Conservation (phyloP, 2,797 vertebrate genomes). For the Myripristis jacobus region DNA sequence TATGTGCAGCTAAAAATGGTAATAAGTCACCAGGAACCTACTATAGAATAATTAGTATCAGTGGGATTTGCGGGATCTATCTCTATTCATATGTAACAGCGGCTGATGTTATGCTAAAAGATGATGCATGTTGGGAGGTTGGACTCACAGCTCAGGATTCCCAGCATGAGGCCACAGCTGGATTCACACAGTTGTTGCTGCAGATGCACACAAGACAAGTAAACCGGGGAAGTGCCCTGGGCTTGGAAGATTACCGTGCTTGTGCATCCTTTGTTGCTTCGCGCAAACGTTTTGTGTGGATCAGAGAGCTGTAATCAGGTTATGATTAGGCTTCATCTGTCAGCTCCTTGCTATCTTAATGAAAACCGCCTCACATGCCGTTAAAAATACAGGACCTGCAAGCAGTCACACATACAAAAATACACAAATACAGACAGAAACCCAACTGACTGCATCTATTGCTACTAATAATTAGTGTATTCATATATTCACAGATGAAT, state of each 20-base stretch:
- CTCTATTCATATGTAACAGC: slow-evolving; percentile 18
- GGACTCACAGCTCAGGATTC: background rate
- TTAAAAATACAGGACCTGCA: background rate
- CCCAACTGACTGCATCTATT: background rate
- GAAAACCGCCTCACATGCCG: slow-evolving; percentile 48
- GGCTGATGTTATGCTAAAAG: slow-evolving; percentile 11
- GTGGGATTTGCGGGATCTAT: slow-evolving; percentile 16
- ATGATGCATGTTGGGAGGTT: slow-evolving; percentile 31
- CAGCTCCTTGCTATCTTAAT: slow-evolving; percentile 50
- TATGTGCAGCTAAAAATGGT: slow-evolving; percentile 4
- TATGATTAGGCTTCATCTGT: slow-evolving; percentile 56
- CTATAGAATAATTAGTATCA: background rate
- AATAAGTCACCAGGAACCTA: slow-evolving; percentile 8
- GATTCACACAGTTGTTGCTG: slow-evolving; percentile 6
- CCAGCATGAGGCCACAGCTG: slow-evolving; percentile 2
- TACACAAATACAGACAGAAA: background rate
- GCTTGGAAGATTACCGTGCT: slow-evolving; percentile 54
- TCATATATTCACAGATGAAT: background rate
- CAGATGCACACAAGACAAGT: slow-evolving; percentile 25
- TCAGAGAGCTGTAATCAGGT: slow-evolving; percentile 44
- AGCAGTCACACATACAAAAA: slow-evolving; percentile 7
- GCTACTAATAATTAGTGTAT: background rate
- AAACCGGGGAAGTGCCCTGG: slow-evolving; percentile 24
- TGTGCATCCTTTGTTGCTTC: slow-evolving; percentile 32
- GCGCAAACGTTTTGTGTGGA: slow-evolving; percentile 56